Percentiles rank a stretch among this genome's conserved stretches.
phyloP scores from a whole-genome alignment of 1,140 invertebrate species.

The Sinella curviseta region DNA sequence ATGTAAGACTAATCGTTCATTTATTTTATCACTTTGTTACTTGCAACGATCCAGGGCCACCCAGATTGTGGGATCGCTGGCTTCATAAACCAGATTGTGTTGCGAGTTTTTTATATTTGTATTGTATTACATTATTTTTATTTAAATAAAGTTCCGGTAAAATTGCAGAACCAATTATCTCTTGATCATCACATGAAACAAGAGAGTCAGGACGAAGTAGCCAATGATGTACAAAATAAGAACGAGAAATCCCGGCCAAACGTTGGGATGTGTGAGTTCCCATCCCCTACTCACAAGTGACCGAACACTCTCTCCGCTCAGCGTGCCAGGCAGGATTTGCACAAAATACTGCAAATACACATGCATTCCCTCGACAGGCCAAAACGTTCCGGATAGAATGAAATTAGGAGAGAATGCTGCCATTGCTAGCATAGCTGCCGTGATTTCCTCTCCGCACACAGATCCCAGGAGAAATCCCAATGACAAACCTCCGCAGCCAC shows the following conservation, averaged over 20 bases:
- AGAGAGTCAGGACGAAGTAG: neutral
- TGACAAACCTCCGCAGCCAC: conserved; percentile 32
- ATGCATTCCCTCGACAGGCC: conserved; percentile 18
- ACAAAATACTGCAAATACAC: neutral
- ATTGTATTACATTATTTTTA: too few relatives aligned
- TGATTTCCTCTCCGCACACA: neutral
- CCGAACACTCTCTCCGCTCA: neutral
- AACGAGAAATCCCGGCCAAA: neutral
- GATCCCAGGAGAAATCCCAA: conserved; percentile 8
- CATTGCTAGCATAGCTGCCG: conserved; percentile 6
- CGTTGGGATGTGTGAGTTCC: neutral
- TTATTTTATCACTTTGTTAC: too few relatives aligned
- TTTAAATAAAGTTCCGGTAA: too few relatives aligned
- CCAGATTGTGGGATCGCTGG: too few relatives aligned
- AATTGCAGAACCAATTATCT: too few relatives aligned
- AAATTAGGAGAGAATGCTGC: conserved; percentile 37
- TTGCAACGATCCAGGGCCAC: too few relatives aligned
- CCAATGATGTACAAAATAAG: neutral
- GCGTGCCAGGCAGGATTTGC: neutral
- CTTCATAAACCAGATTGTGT: too few relatives aligned
- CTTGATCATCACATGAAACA: neutral
- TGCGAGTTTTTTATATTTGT: too few relatives aligned
- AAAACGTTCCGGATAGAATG: conserved; percentile 29
- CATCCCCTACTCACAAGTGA: neutral
- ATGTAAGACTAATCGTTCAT: too few relatives aligned